Evolutionary conservation across 2,113 vertebrate species (phyloP), one percentile per base, ranked within the genome.

Genomic region (Carassius auratus): DNA sequence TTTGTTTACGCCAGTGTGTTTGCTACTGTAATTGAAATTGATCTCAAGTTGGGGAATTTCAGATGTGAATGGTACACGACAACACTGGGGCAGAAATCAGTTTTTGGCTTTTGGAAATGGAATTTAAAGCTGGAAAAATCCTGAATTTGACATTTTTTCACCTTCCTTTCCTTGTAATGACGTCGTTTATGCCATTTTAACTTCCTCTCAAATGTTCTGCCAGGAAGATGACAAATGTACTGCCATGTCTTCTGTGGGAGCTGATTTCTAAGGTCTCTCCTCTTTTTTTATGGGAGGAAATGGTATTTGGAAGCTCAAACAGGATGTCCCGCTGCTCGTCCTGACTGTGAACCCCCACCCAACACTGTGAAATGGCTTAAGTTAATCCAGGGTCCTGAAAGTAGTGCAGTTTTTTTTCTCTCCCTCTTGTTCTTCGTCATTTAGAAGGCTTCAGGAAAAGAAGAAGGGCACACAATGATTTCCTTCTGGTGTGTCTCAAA

Each of bases 141-240:
- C 8, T 10, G 64, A 57, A 64, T 26, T 59, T 52, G 87, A 62
- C 74, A 90, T 89, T 91, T 91, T 87, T 86, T 90, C 92, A 89
- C 89, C 91, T 75, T 61, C 86, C 78, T 89, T 87, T 90, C 86
- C 86, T 89, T 87, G 90, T 93, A 94, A 95, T 92, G 88, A 94
- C 92, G 93, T 96, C 92, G 92, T 94, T 87, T 86, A n/a, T 90
- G 87, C 85, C 93, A 90, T 77, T 93, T 94, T 94, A 93, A 94
- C 91, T 92, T 88, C 86, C 85, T 90, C 93, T 92, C 89, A 90
- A 90, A 88, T 38, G 45, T 45, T 91, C 89, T 87, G 78, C 96
- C 97, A 97, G 92, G 66, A 89, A 95, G 95, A 96, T 95, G 96
- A 94, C 96, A 96, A 95, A 93, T 86, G 91, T 92, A 92, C 92